A percentile compares a stretch with the other conserved stretches of the same genome.
Evolutionary conservation across 1,140 invertebrate genomes (phyloP).

Genomic region (Diachasmimorpha longicaudata): DNA sequence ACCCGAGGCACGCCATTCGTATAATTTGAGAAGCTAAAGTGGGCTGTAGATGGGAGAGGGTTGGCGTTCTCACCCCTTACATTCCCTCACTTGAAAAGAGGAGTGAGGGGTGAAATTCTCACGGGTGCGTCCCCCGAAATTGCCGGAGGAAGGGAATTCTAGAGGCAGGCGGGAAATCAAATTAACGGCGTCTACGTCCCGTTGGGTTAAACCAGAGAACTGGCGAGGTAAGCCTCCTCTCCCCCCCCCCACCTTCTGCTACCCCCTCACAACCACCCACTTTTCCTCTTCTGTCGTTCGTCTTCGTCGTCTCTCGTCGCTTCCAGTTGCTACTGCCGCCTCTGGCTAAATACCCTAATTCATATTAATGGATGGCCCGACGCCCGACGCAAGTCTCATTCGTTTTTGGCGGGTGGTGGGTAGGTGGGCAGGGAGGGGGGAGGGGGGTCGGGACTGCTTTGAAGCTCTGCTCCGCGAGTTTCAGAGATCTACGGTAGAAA

Average conservation of each 20-base stretch:
- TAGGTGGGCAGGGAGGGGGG: neutral
- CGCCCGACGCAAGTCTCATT: slow-evolving; percentile 33
- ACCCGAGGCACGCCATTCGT: slow-evolving; percentile 8
- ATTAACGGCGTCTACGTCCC: slow-evolving; percentile 28
- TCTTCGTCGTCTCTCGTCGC: slow-evolving; percentile 16
- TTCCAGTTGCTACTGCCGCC: slow-evolving; percentile 24
- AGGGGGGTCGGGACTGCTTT: slow-evolving; percentile 28
- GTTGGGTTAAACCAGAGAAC: slow-evolving; percentile 17
- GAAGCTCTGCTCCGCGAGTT: slow-evolving; percentile 17
- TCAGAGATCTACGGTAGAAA: slow-evolving; percentile 1
- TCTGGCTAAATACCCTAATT: slow-evolving; percentile 55
- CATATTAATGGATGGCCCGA: slow-evolving; percentile 54
- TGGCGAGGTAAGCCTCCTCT: neutral
- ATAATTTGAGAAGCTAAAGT: neutral
- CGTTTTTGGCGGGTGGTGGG: neutral
- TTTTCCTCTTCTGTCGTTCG: neutral
- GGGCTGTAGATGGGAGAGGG: neutral
- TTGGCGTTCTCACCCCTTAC: neutral
- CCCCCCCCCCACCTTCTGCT: too few species aligned
- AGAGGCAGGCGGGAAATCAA: slow-evolving; percentile 25
- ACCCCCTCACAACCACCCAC: neutral
- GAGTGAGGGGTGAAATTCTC: slow-evolving; percentile 14
- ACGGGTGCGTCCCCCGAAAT: slow-evolving; percentile 23
- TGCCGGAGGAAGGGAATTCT: slow-evolving; percentile 29
- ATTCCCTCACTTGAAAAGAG: neutral